These are phyloP conservation scores for Lasioglossum marginatum DNA, from an alignment of 2,888 invertebrate species.

Conservation along the genomic window DNA sequence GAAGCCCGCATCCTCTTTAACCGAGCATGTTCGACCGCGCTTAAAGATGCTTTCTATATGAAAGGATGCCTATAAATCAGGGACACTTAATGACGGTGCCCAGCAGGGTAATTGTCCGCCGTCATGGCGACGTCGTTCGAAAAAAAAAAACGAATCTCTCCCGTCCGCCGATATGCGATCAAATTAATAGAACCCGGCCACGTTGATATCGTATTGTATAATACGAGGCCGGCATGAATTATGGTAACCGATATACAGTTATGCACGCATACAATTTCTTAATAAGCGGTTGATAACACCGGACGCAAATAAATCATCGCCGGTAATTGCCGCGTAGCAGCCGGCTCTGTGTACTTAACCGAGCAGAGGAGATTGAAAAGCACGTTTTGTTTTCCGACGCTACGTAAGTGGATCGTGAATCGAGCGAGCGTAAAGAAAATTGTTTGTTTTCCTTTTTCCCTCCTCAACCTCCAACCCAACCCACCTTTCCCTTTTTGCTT, in stretches of 20 bases:
- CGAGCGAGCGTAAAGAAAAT: constrained; percentile 2
- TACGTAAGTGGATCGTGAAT: neutral
- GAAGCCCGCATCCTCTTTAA: constrained; percentile 40
- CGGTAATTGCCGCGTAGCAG: constrained; percentile 39
- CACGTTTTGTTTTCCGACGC: constrained; percentile 8
- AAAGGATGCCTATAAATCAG: constrained; percentile 42
- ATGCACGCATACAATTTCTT: constrained; percentile 48
- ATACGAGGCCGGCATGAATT: constrained; percentile 33
- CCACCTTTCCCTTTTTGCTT: neutral
- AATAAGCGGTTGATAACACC: constrained; percentile 55
- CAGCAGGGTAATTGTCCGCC: constrained; percentile 38
- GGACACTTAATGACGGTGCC: constrained; percentile 27
- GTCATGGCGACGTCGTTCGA: neutral
- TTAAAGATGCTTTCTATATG: constrained; percentile 5
- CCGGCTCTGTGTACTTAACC: constrained; percentile 19
- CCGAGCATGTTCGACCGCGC: neutral
- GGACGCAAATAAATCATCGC: constrained; percentile 48
- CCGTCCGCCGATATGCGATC: constrained; percentile 36
- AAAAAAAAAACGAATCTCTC: neutral
- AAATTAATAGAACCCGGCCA: constrained; percentile 32
- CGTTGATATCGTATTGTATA: constrained; percentile 48
- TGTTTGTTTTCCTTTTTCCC: neutral
- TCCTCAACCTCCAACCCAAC: neutral
- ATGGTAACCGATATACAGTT: constrained; percentile 52
- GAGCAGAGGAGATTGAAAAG: constrained; percentile 36